These are phyloP conservation scores for Lagenorhynchus albirostris DNA, from an alignment of 2,113 vertebrate species.

Conservation along the genomic window DNA sequence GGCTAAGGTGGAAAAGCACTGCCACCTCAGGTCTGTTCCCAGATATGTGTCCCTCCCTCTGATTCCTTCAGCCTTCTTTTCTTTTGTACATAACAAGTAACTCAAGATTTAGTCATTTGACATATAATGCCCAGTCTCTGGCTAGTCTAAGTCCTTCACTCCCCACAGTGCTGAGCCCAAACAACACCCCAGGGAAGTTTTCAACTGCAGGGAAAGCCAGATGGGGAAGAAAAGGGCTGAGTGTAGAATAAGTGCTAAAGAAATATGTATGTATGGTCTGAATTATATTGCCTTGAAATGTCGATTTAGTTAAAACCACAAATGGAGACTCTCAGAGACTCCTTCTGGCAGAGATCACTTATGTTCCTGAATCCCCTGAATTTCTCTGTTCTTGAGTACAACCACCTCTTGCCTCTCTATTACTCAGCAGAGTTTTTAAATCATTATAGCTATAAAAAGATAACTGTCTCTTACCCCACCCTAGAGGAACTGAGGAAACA, in stretches of 20 bases:
- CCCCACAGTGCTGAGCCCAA: neutral
- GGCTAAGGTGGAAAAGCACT: neutral
- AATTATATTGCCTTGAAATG: neutral
- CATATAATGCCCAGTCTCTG: neutral
- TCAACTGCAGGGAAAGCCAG: neutral
- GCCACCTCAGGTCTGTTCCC: neutral
- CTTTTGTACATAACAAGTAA: neutral
- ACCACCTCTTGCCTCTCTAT: neutral
- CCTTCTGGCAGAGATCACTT: constrained; percentile 12
- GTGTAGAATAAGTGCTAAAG: neutral
- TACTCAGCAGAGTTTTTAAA: constrained; percentile 20
- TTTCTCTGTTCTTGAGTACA: neutral
- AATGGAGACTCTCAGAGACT: neutral
- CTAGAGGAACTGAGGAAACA: neutral
- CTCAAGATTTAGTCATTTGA: neutral
- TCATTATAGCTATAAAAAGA: neutral
- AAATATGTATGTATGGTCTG: neutral
- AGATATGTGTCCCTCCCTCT: neutral
- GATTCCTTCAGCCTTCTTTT: neutral
- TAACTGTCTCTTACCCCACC: neutral
- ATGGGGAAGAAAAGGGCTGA: neutral
- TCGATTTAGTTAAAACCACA: neutral
- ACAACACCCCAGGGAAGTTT: neutral
- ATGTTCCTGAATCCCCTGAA: neutral
- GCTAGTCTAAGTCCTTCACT: neutral